A percentile compares a stretch with the other conserved stretches of the same genome.
Conservation (phyloP, 2,113 vertebrate species). For the Indicator indicator region DNA sequence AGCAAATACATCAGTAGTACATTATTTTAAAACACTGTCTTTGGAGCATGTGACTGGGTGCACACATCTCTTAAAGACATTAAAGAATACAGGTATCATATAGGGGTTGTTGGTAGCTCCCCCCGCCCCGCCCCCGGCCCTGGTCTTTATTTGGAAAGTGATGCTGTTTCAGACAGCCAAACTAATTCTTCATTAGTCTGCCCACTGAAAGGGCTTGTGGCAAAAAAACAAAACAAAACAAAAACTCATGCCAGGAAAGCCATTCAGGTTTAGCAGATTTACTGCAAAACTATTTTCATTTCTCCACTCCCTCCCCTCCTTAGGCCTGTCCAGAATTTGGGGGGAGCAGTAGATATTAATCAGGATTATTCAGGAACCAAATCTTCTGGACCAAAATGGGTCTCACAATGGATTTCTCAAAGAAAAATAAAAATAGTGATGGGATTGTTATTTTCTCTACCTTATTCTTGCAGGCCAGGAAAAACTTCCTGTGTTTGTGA, state of each 20-base stretch:
- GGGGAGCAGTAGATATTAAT: neutral
- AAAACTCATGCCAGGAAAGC: neutral
- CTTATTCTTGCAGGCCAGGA: neutral
- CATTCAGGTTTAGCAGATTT: neutral
- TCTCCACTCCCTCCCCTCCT: neutral
- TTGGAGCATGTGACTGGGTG: neutral
- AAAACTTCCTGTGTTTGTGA: neutral
- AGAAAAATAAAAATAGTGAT: neutral
- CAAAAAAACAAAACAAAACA: neutral
- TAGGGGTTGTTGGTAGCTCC: neutral
- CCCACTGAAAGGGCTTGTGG: neutral
- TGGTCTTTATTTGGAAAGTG: neutral
- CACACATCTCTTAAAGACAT: neutral
- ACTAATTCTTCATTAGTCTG: constrained; percentile 9
- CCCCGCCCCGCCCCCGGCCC: neutral
- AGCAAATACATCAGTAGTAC: constrained; percentile 61
- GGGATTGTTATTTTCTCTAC: neutral
- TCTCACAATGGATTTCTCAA: neutral
- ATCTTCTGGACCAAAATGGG: neutral
- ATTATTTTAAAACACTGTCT: constrained; percentile 17
- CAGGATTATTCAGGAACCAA: neutral
- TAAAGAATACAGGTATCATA: neutral
- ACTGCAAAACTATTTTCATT: neutral
- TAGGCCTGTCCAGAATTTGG: neutral
- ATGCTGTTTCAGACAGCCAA: neutral